Base-by-base conservation (phyloP, 2,113 vertebrate genomes). In the Silurus asotus region DNA sequence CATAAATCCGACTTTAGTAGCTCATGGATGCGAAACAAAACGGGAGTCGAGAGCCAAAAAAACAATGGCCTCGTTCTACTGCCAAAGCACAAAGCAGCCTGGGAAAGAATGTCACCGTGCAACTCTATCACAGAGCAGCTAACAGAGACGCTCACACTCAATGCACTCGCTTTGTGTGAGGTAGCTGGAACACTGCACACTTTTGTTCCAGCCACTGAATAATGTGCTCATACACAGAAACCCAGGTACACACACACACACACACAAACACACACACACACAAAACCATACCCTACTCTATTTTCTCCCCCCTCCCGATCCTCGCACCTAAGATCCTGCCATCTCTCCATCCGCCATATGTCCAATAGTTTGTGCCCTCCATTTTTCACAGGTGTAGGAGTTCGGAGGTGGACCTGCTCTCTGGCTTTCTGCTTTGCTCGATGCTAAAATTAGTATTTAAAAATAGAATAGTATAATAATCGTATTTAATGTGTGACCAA, bases 261-360 rank as follows among this genome's bases (percentile, higher is more conserved):
- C 69, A 83, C 83, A 87, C 19, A 58, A 45, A 69, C 20, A 67
- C 55, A 51, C 65, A 55, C 20, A 82, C 83, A 85, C 55, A 75
- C 49, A 53, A 85, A 89, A 90, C 75, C 74, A 20, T 37, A 56
- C 84, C 82, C 45, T 59, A 55, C 64, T 58, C 64, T 70, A 17
- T n/a, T 17, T 5, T 64, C 64, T 76, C 69, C 76, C 23, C 74
- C 64, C 83, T 62, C 84, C 77, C n/a, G 48, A 37, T 86, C 78
- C 84, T 72, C 77, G 51, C 77, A 90, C 74, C 88, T 92, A 86
- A 92, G 88, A 90, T 85, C 87, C 59, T 70, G 65, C 86, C 3
- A 59, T 88, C 79, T 89, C 84, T 91, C 83, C 72, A 85, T 90
- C 88, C 86, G 62, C 89, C 89, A 92, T 91, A 90, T 92, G 87